Base-by-base conservation (phyloP, 2,888 invertebrate species). In the Gnatocerus cornutus region DNA sequence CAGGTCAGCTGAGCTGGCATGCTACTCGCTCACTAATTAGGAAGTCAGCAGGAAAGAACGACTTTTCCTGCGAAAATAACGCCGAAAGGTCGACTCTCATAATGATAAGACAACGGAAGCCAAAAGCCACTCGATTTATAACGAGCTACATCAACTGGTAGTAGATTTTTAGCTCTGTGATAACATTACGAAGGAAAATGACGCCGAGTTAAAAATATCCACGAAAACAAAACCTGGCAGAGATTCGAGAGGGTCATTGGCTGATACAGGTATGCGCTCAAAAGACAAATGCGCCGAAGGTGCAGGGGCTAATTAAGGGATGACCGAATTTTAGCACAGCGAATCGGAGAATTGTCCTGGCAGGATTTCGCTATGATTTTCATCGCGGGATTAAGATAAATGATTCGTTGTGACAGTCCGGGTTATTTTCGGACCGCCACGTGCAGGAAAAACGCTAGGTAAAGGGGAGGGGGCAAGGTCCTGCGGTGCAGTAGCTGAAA, bases 201-300 rank as follows among this genome's bases (percentile, higher is more conserved):
- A 30, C 55, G 13, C 9, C 27, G 58, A 13, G 27, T 41, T 46
- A 59, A 59, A 59, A 59, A 59, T 59, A 59, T 3, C 8, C 2
- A 8, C 46, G 46, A 30, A 59, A 59, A 59, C 59, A 59, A 59
- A 59, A 59, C 59, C 59, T 59, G 59, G 46, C 59, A 46, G 45
- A 45, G 29, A 21, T 56, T 16, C 41, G 3, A 8, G 8, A 30
- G 45, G 59, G 45, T 59, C 59, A 48, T 59, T 59, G 59, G 59
- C 59, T 59, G 41, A 41, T n/a, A 6, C 56, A 59, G 59, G 59
- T 59, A 46, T 45, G 59, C 59, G 21, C 46, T 46, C 29, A 56
- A 56, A 41, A 10, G 56, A 43, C 10, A 53, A 53, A 53, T 45
- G 8, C 55, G 55, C 55, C 1, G n/a, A 7, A 5, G n/a, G 45